These are phyloP conservation scores for Gallinago paraguaiae DNA, from an alignment of 2,113 vertebrate species.

Conservation along the genomic window DNA sequence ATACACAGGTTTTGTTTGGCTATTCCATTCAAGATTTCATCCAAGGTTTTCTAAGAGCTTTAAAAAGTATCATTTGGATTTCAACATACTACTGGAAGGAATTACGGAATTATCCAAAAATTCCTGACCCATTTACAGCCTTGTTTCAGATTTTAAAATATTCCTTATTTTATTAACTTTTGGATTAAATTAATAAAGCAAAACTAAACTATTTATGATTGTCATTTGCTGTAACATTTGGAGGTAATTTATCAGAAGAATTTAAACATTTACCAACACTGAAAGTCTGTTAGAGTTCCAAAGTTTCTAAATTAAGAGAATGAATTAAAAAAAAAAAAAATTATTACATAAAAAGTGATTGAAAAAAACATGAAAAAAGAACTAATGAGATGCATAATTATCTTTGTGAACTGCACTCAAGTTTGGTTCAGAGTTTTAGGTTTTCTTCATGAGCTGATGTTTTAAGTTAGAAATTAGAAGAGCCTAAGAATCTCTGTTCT, in stretches of 20 bases:
- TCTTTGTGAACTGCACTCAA: not conserved
- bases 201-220: not conserved
- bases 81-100: not conserved
- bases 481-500: not conserved
- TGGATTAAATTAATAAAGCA: not conserved
- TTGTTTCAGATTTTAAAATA: not conserved
- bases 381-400: not conserved
- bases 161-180: not conserved
- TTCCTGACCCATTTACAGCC: fast-evolving
- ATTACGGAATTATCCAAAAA: not conserved
- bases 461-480: not conserved
- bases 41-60: not conserved
- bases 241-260: not conserved
- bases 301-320: not conserved
- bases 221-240: not conserved
- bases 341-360: not conserved
- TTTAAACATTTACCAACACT: not conserved
- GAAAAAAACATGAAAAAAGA: not conserved
- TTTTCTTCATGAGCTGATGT: not conserved
- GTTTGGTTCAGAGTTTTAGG: not conserved
- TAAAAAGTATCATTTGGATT: not conserved
- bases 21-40: not conserved
- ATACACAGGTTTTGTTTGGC: not conserved
- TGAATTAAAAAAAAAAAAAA: not conserved
- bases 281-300: not conserved